Conservation (phyloP, 2,888 invertebrate genomes). For the Taphrorychus bicolor region DNA sequence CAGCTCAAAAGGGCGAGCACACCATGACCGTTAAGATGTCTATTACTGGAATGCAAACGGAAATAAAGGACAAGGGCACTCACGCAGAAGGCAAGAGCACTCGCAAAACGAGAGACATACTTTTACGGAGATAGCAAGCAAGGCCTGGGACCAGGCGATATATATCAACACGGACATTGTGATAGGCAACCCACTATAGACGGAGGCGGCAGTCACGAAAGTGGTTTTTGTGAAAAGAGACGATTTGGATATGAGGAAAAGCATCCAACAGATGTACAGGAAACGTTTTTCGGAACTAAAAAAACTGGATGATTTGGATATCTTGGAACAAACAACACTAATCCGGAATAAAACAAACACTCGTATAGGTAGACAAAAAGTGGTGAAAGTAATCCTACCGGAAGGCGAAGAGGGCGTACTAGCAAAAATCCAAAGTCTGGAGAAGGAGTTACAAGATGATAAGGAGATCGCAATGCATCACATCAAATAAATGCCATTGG, state of each 20-base stretch:
- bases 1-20: no score
- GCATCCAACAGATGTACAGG: background rate
- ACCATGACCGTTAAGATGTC: no score
- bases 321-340: background rate
- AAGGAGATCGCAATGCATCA: background rate
- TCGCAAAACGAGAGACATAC: no score
- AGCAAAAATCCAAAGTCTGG: background rate
- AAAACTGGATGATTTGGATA: background rate
- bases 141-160: no score
- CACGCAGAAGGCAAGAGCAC: no score
- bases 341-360: background rate
- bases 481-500: background rate
- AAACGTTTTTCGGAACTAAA: background rate
- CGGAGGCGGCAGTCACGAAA: background rate
- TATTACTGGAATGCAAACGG: no score
- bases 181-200: background rate
- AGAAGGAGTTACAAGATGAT: background rate
- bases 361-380: background rate
- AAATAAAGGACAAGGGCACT: no score
- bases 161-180: no score
- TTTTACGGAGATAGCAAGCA: no score
- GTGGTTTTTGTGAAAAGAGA: background rate
- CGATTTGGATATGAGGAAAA: background rate
- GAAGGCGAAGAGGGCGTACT: background rate
- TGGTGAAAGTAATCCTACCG: background rate